Percentiles rank a stretch among this genome's conserved stretches.
Evolutionary conservation across 2,888 invertebrate genomes (phyloP).

Genomic region (Lacanobia oleracea): DNA sequence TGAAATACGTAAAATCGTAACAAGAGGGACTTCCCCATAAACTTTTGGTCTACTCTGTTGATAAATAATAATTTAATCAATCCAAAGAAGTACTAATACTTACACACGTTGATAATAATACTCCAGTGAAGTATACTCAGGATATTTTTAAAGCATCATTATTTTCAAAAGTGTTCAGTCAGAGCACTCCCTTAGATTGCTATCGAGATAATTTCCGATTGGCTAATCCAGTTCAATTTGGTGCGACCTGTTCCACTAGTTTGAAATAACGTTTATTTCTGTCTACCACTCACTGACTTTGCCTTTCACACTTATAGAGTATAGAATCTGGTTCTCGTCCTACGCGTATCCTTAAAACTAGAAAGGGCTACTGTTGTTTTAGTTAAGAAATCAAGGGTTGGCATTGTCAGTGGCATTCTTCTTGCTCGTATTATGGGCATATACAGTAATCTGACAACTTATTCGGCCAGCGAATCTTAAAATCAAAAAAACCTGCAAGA

Average conservation of each 20-base stretch:
- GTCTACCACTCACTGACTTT: conserved; percentile 41
- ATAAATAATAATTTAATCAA: neutral
- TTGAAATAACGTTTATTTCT: conserved; percentile 52
- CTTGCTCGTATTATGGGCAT: neutral
- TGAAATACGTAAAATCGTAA: neutral
- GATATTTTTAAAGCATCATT: neutral
- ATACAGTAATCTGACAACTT: neutral
- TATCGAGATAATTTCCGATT: conserved; percentile 61
- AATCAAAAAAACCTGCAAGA: neutral
- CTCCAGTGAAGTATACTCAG: no score
- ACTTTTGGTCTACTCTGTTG: no score
- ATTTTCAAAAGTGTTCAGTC: conserved; percentile 22
- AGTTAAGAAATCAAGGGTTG: neutral
- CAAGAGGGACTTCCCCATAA: neutral
- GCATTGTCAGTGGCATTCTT: neutral
- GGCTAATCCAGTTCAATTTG: conserved; percentile 57
- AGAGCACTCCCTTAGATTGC: conserved; percentile 53
- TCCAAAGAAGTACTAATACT: neutral
- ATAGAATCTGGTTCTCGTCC: conserved; percentile 28
- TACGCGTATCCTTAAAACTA: conserved; percentile 38
- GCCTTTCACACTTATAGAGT: conserved; percentile 41
- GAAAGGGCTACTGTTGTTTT: conserved; percentile 18
- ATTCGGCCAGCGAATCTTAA: no score
- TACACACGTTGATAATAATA: neutral
- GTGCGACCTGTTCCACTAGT: conserved; percentile 57